Evolutionary conservation across 2,797 vertebrate genomes (phyloP).

Genomic region (Pseudochaenichthys georgianus): DNA sequence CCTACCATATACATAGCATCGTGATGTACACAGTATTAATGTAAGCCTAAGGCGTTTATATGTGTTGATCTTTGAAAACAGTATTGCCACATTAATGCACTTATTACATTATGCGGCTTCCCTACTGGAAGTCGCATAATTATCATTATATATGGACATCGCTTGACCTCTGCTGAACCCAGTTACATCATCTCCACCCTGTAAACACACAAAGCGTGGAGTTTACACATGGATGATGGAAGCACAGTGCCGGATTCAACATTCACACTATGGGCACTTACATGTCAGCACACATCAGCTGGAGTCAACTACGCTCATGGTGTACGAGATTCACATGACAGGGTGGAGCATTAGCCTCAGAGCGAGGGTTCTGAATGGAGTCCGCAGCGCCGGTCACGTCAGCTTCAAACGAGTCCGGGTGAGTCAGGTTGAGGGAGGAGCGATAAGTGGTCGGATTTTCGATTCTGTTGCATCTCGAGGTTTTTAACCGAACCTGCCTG

Average conservation of each 20-base stretch:
- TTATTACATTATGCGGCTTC: constrained; percentile 41
- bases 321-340: constrained; percentile 64
- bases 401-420: constrained; percentile 45
- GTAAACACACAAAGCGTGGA: constrained; percentile 34
- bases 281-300: constrained; percentile 71
- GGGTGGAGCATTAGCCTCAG: constrained; percentile 57
- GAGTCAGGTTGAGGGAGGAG: constrained; percentile 46
- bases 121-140: neutral
- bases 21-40: constrained; percentile 11
- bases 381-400: constrained; percentile 40
- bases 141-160: constrained; percentile 32
- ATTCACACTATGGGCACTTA: constrained; percentile 63
- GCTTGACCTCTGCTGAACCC: constrained; percentile 52
- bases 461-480: constrained; percentile 37
- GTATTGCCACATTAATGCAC: constrained; percentile 25
- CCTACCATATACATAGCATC: constrained; percentile 8
- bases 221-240: constrained; percentile 64
- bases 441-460: constrained; percentile 42
- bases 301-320: constrained; percentile 49
- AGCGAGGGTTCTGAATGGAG: constrained; percentile 56
- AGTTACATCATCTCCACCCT: constrained; percentile 56
- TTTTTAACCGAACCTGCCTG: constrained; percentile 41
- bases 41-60: constrained; percentile 22
- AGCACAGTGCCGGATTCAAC: constrained; percentile 56
- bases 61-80: constrained; percentile 25